Evolutionary conservation across 1,140 invertebrate species (phyloP), one percentile per base, ranked within the genome.

Genomic region (Eriosoma lanigerum): DNA sequence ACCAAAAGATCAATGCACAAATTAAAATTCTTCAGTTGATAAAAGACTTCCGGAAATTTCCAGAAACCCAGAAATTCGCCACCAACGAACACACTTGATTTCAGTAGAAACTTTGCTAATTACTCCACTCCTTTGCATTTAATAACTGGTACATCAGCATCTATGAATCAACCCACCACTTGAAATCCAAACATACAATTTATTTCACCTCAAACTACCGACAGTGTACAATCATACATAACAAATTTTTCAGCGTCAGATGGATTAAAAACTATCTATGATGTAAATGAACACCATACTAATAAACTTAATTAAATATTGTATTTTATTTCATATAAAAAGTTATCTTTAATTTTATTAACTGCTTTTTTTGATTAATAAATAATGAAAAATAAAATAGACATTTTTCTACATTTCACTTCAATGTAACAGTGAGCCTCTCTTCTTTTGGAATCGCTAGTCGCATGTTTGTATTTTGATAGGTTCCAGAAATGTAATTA

Each of bases 161-260:
- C n/a, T 21, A 56, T 56, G 52, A 56, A 56, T 56, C 52, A 56
- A 56, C n/a, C n/a, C n/a, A 56, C 52, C 19, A 56, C 52, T 56
- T 56, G n/a, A n/a, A 56, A 56, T n/a, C n/a, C n/a, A 56, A 56
- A 56, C 52, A 56, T 56, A 56, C 52, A 56, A 56, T 6, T 56
- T 56, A 56, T 56, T 56, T 56, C 52, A 56, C 52, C 52, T 56
- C 52, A 56, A 56, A 56, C 52, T 56, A 56, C n/a, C 19, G n/a
- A 56, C n/a, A 56, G 52, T 56, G 4, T 21, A 56, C 52, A 56
- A n/a, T 21, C 52, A 56, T 56, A 56, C n/a, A 56, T 56, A 56
- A 21, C 52, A 56, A n/a, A 56, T 56, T 56, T 56, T 56, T 56
- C 52, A 21, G 52, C n/a, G n/a, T 56, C 52, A 56, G 52, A 56